Evolutionary conservation across 2,888 invertebrate genomes (phyloP).

Genomic region (Meliscaeva auricollis): DNA sequence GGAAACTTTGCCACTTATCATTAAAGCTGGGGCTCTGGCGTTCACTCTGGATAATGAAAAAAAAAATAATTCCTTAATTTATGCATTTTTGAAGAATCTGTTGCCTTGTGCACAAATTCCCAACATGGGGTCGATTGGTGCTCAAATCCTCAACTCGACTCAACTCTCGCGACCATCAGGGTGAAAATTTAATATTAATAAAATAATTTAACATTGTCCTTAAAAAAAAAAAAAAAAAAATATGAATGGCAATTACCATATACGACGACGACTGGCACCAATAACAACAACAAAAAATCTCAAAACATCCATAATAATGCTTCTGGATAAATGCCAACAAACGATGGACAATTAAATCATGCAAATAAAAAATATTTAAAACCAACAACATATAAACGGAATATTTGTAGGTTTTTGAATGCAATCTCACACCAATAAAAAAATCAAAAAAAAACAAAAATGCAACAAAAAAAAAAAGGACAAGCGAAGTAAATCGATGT

Average conservation of each 20-base stretch:
- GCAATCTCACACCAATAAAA: background rate
- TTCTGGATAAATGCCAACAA: slow-evolving; percentile 70
- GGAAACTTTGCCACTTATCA: slow-evolving; percentile 67
- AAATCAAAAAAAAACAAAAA: slow-evolving; percentile 5
- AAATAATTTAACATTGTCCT: slow-evolving; percentile 68
- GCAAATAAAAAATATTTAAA: slow-evolving; percentile 54
- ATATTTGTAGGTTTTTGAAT: background rate
- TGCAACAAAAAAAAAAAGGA: slow-evolving; percentile 21
- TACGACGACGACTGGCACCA: slow-evolving; percentile 5
- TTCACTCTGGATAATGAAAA: slow-evolving; percentile 17
- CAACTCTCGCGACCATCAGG: background rate
- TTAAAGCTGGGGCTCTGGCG: slow-evolving; percentile 52
- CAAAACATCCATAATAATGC: slow-evolving; percentile 66
- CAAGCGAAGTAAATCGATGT: slow-evolving; percentile 51
- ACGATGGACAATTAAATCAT: slow-evolving; percentile 73
- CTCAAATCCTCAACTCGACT: slow-evolving; percentile 1
- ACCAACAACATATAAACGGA: background rate
- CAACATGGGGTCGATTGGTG: slow-evolving; percentile 35
- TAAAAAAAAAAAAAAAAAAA: slow-evolving; percentile 8
- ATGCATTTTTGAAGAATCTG: slow-evolving; percentile 70
- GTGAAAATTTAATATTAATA: slow-evolving; percentile 59
- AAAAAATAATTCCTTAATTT: slow-evolving; percentile 58
- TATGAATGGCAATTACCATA: slow-evolving; percentile 62
- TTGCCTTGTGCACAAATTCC: slow-evolving; percentile 60
- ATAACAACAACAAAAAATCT: slow-evolving; percentile 30